Percentiles rank a stretch among this genome's conserved stretches.
phyloP scores from a whole-genome alignment of 2,888 invertebrate genomes.

The Heliconius ismenius region DNA sequence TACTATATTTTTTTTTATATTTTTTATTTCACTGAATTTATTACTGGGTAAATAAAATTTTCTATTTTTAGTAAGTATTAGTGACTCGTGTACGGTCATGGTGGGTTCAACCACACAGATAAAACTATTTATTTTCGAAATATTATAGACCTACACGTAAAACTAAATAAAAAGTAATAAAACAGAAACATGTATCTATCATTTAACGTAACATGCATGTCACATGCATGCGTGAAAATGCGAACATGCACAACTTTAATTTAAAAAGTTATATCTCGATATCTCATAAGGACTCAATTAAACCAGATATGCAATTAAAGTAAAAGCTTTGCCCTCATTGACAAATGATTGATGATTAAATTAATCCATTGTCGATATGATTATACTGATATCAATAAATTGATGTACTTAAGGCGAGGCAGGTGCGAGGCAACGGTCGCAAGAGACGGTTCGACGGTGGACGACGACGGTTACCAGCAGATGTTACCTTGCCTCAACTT shows the following conservation, averaged over 20 bases:
- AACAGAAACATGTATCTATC: not conserved
- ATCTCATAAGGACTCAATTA: conserved; percentile 1
- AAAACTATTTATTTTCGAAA: not conserved
- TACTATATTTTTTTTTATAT: not conserved
- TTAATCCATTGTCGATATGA: conserved; percentile 35
- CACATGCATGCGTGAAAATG: too few species aligned
- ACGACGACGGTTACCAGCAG: conserved; percentile 49
- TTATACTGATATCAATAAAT: conserved; percentile 43
- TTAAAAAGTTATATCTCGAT: not conserved
- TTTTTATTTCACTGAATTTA: not conserved
- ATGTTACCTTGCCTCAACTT: conserved; percentile 43
- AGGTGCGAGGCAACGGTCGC: conserved; percentile 46
- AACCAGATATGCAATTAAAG: conserved; percentile 18
- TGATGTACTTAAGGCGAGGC: conserved; percentile 48
- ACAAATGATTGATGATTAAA: conserved; percentile 33
- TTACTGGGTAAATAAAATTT: not conserved
- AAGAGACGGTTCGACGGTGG: conserved; percentile 34
- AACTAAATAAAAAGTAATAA: not conserved
- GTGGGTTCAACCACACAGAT: not conserved
- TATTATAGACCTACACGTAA: not conserved
- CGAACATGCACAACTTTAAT: not conserved
- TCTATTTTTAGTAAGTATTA: not conserved
- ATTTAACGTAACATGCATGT: too few species aligned
- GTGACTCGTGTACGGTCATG: not conserved
- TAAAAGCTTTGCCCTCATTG: conserved; percentile 24